Conservation (phyloP, 1,140 invertebrate genomes). For the Lerema accius region DNA sequence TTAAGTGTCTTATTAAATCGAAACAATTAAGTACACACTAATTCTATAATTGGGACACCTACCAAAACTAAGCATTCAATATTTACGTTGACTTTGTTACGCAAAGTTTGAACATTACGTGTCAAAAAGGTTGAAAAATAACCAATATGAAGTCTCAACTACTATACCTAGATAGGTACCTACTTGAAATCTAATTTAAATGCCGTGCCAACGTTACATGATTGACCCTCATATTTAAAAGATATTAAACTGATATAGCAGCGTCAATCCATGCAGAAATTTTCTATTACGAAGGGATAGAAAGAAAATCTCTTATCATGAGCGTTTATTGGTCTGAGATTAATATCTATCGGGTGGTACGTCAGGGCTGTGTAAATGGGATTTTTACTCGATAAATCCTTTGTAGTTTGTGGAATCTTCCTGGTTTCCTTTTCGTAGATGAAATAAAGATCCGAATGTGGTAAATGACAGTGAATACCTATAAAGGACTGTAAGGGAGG, state of each 20-base stretch:
- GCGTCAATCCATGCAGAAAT: conserved; percentile 64
- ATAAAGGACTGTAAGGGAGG: too few relatives aligned
- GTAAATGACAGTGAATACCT: background rate
- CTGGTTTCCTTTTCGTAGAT: conserved; percentile 42
- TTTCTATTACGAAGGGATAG: conserved; percentile 69
- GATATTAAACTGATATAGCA: conserved; percentile 68
- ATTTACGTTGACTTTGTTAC: too few relatives aligned
- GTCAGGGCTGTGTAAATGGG: conserved; percentile 46
- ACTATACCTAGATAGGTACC: too few relatives aligned
- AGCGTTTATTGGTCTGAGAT: conserved; percentile 71
- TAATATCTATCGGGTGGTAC: conserved; percentile 65
- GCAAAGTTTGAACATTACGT: too few relatives aligned
- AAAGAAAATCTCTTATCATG: conserved; percentile 72
- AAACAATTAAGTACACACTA: too few relatives aligned
- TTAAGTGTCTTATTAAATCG: too few relatives aligned
- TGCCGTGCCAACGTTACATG: background rate
- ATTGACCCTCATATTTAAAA: conserved; percentile 31
- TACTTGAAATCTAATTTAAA: too few relatives aligned
- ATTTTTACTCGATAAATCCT: conserved; percentile 65
- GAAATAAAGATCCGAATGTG: background rate
- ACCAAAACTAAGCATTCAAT: too few relatives aligned
- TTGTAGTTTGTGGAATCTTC: conserved; percentile 41
- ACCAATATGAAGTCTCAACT: too few relatives aligned
- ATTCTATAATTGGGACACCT: too few relatives aligned
- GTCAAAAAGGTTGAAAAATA: too few relatives aligned